Base-by-base conservation (phyloP, 2,113 vertebrate species). In the Onychostoma macrolepis region DNA sequence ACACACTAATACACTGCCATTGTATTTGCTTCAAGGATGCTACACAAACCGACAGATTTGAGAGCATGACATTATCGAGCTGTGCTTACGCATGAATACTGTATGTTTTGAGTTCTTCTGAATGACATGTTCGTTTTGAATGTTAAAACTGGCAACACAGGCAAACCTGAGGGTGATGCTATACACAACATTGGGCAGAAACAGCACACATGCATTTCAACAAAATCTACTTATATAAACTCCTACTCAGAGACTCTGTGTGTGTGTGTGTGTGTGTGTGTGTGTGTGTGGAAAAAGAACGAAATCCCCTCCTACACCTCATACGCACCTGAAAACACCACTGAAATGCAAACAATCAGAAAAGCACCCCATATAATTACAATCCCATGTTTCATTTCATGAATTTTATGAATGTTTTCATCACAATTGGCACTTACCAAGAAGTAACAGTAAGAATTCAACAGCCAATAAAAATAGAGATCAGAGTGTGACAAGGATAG, bases 201-300 rank as follows among this genome's bases (percentile, higher is more conserved):
- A 45, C 72, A 5, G 4, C 72, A 75, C 76, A 24, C 43, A 28
- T 3, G 1, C 53, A 61, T 41, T 9, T 75, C 21, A 80, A 61
- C 33, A 80, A 65, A 63, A 81, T 43, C 58, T 81, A 81, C 38
- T 81, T 81, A 28, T 43, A 81, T 45, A 65, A 81, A 67, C 38
- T 65, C 58, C 41, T n/a, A 76, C 72, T 75, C 38, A 43, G 21
- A n/a, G n/a, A 8, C 38, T 43, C 0, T 79, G 12, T 30, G 41
- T 28, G n/a, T 48, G 24, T 48, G 41, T 48, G n/a, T 76, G 38
- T 75, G 36, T 48, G 12, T 76, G 38, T 45, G n/a, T 48, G 41
- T 50, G 36, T 58, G 79, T 75, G 85, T 86, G 67, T 48, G 12
- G 43, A n/a, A 36, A 76, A 24, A 65, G 69, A 77, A 87, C n/a